Percentiles rank a stretch among this genome's conserved stretches.
Evolutionary conservation across 2,113 vertebrate genomes (phyloP).

Genomic region (Crocuta crocuta): DNA sequence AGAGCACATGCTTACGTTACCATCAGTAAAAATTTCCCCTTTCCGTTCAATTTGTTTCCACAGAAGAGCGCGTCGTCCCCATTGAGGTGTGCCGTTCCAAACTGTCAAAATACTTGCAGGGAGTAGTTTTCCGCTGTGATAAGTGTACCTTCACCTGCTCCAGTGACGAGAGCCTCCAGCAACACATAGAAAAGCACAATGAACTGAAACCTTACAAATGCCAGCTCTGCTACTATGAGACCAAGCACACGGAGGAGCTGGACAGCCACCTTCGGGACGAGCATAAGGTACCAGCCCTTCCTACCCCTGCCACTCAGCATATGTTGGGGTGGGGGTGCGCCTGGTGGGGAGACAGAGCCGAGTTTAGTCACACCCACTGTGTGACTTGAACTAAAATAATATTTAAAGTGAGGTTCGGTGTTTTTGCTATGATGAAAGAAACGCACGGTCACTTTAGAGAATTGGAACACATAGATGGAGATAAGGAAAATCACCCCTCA

Average conservation of each 20-base stretch:
- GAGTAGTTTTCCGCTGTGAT: constrained; percentile 97
- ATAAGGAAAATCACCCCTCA: not conserved
- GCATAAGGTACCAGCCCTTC: constrained; percentile 92
- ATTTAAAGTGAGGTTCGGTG: not conserved
- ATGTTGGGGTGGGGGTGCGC: not conserved
- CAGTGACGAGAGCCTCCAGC: constrained; percentile 95
- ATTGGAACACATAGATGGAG: not conserved
- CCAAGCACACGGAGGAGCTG: constrained; percentile 94
- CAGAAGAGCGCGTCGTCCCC: constrained; percentile 98
- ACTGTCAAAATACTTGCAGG: constrained; percentile 97
- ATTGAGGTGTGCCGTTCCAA: constrained; percentile 98
- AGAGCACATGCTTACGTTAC: not conserved
- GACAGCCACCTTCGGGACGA: constrained; percentile 95
- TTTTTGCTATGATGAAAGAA: not conserved
- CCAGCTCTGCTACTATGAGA: constrained; percentile 98
- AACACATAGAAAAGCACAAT: constrained; percentile 97
- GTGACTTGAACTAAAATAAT: not conserved
- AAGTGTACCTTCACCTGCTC: constrained; percentile 99
- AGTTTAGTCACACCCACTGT: not conserved
- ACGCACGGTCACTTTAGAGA: not conserved
- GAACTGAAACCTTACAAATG: constrained; percentile 98
- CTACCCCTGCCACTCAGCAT: not conserved
- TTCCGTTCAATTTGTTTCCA: constrained; percentile 75
- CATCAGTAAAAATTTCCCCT: constrained; percentile 64
- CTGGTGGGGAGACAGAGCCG: not conserved